These are phyloP conservation scores for Tillus elongatus DNA, from an alignment of 2,888 invertebrate genomes.

Conservation along the genomic window DNA sequence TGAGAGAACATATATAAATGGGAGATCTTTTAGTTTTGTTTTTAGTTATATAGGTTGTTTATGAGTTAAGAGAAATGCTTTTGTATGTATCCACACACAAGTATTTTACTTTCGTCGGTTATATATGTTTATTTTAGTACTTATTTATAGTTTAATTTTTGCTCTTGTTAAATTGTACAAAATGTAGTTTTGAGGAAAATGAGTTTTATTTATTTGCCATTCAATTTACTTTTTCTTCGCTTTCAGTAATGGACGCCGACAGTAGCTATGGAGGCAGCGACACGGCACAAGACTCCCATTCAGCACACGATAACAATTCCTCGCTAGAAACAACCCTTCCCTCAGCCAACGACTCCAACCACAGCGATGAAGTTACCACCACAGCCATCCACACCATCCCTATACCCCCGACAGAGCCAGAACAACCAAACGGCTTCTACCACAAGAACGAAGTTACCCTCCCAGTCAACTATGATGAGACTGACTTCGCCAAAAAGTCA, in stretches of 20 bases:
- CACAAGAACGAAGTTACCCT: conserved; percentile 41
- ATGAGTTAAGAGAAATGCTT: no score
- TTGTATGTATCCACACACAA: no score
- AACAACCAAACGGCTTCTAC: conserved; percentile 28
- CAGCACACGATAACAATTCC: conserved; percentile 30
- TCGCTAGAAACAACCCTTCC: conserved; percentile 24
- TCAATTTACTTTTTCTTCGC: no score
- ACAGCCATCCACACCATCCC: conserved; percentile 11
- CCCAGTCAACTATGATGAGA: conserved; percentile 38
- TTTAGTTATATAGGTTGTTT: no score
- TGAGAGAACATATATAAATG: no score
- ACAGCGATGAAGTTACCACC: conserved; percentile 16
- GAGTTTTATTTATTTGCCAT: no score
- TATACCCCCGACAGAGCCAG: conserved; percentile 9
- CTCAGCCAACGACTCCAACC: conserved; percentile 19
- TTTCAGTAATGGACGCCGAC: conserved; percentile 38
- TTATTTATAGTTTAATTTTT: no score
- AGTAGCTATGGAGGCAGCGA: conserved; percentile 42
- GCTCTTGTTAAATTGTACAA: no score
- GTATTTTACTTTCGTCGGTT: no score
- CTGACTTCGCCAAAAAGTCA: conserved; percentile 25
- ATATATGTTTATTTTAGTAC: no score
- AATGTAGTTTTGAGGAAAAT: no score
- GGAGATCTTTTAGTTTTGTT: no score
- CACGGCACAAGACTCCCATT: conserved; percentile 37